Evolutionary conservation across 1,140 invertebrate species (phyloP).

Genomic region (Drosophila navojoa): DNA sequence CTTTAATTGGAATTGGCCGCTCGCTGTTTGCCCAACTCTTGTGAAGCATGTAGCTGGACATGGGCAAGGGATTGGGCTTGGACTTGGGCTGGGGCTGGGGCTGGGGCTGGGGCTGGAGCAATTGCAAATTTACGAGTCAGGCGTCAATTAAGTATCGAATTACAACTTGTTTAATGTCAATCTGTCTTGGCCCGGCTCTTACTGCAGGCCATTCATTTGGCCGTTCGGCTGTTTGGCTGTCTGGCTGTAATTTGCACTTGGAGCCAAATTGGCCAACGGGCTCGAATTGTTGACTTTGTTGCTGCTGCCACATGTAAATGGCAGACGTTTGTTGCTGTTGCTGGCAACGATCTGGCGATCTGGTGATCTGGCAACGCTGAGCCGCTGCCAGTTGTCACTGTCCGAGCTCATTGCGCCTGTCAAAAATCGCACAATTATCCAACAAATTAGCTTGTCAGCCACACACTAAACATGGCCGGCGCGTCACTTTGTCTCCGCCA

Average conservation of each 20-base stretch:
- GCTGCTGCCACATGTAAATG: slow-evolving; percentile 30
- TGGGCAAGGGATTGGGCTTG: background rate
- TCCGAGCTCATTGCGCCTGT: slow-evolving; percentile 41
- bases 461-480: slow-evolving; percentile 60
- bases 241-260: slow-evolving; percentile 43
- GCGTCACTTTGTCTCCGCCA: slow-evolving; percentile 55
- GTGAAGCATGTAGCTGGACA: background rate
- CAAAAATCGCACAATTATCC: slow-evolving; percentile 71
- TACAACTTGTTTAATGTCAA: slow-evolving; percentile 84
- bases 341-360: background rate
- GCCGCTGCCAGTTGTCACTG: background rate
- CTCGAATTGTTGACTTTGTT: slow-evolving; percentile 49
- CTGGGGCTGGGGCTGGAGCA: slow-evolving; percentile 36
- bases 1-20: slow-evolving; percentile 74
- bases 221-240: slow-evolving; percentile 19
- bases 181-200: slow-evolving; percentile 63
- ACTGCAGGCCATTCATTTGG: slow-evolving; percentile 43
- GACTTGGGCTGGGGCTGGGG: background rate
- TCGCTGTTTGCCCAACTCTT: slow-evolving; percentile 24
- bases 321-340: slow-evolving; percentile 1
- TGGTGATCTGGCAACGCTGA: slow-evolving; percentile 49
- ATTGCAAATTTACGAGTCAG: slow-evolving; percentile 84
- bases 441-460: slow-evolving; percentile 75
- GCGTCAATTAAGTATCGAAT: slow-evolving; percentile 84
- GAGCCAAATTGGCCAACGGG: slow-evolving; percentile 41